Evolutionary conservation across 2,888 invertebrate genomes (phyloP).

Genomic region (Plutella xylostella): DNA sequence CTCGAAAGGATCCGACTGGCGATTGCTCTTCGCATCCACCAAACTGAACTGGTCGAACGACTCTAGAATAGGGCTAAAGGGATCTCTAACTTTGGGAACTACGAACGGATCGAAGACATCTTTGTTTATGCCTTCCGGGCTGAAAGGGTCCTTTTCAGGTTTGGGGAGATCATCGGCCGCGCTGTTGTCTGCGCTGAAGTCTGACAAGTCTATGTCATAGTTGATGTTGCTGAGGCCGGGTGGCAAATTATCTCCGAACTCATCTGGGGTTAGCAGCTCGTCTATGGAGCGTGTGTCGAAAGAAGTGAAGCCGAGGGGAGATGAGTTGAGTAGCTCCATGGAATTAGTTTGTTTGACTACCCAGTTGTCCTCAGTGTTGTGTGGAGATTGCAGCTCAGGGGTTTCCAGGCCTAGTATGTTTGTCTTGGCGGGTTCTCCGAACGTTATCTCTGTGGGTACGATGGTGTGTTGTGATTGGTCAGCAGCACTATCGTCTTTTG

Average conservation of each 20-base stretch:
- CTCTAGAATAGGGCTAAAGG: constrained; percentile 29
- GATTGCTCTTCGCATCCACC: constrained; percentile 27
- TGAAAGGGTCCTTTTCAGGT: constrained; percentile 66
- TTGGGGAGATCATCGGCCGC: constrained; percentile 64
- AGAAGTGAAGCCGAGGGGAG: constrained; percentile 65
- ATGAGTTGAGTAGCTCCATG: constrained; percentile 70
- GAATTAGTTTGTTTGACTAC: constrained; percentile 46
- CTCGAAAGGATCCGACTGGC: constrained; percentile 38
- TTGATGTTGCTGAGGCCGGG: constrained; percentile 77
- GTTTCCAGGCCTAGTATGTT: constrained; percentile 44
- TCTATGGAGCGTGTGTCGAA: constrained; percentile 72
- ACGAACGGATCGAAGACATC: constrained; percentile 28
- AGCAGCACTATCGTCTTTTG: background rate
- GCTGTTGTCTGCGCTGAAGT: constrained; percentile 79
- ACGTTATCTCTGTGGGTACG: background rate
- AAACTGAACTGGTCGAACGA: constrained; percentile 49
- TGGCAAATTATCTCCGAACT: constrained; percentile 63
- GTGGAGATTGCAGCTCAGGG: constrained; percentile 33
- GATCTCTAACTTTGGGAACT: constrained; percentile 16
- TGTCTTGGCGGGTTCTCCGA: constrained; percentile 28
- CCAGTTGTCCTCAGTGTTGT: constrained; percentile 32
- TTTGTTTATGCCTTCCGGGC: constrained; percentile 57
- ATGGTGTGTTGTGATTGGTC: background rate
- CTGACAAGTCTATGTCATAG: constrained; percentile 82
- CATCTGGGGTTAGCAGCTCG: constrained; percentile 72